Conservation (phyloP, 2,113 vertebrate species). For the Bujurquina vittata region DNA sequence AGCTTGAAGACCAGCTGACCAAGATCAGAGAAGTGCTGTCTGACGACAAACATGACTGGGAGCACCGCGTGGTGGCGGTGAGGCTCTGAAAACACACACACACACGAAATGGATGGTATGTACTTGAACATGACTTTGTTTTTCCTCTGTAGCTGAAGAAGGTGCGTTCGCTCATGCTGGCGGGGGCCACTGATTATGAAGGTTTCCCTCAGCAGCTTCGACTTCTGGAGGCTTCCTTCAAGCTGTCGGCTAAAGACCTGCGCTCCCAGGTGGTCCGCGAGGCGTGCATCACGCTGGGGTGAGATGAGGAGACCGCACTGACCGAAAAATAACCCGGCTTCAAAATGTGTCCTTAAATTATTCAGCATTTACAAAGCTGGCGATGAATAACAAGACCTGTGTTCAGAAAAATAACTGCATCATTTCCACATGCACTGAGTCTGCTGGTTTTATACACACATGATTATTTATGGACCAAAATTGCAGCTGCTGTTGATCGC, state of each 20-base stretch:
- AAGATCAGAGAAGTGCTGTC: slow-evolving; percentile 95
- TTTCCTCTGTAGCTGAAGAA: slow-evolving; percentile 88
- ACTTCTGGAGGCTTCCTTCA: slow-evolving; percentile 92
- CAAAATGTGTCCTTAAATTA: neutral
- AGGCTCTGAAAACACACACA: slow-evolving; percentile 42
- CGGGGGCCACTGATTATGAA: slow-evolving; percentile 91
- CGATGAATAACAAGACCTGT: no score
- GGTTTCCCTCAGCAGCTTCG: slow-evolving; percentile 94
- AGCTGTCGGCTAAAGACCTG: slow-evolving; percentile 95
- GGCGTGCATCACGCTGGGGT: slow-evolving; percentile 97
- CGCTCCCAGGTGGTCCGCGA: slow-evolving; percentile 97
- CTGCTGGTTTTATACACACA: neutral
- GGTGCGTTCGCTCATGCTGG: slow-evolving; percentile 92
- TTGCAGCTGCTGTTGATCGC: neutral
- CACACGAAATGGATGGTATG: neutral
- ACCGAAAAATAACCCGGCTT: fast-evolving
- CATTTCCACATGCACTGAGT: neutral
- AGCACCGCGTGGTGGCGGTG: slow-evolving; percentile 93
- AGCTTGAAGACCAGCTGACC: slow-evolving; percentile 93
- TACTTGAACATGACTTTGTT: neutral
- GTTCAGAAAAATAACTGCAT: neutral
- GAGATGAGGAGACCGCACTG: slow-evolving; percentile 18
- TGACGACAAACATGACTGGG: slow-evolving; percentile 99
- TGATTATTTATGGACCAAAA: no score
- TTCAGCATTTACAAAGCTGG: neutral